Evolutionary conservation across 2,113 vertebrate species (phyloP), one percentile per base, ranked within the genome.

Genomic region (Brienomyrus longianalis): DNA sequence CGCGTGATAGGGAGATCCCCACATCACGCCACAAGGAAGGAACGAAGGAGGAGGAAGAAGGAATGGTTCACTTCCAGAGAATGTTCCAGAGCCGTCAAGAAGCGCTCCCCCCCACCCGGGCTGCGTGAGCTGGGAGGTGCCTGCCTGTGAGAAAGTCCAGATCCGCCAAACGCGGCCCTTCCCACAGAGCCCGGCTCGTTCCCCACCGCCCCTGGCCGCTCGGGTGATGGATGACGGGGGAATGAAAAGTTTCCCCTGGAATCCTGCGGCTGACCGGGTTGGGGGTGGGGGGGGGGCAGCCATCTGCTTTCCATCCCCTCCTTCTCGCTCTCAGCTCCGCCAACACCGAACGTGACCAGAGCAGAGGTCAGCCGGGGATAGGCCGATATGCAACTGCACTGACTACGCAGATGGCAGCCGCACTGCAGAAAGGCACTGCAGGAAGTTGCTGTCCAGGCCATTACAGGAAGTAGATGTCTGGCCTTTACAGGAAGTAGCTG

Each of bases 201-300:
- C 48, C 48, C 84, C 48, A 47, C 84, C n/a, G 84, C 84, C 45
- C 43, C 77, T 45, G 77, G 77, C 77, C 77, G 10, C 77, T 45
- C 19, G 43, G 43, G 48, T 56, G 85, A 56, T 56, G 85, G 85
- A 56, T 87, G 85, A 54, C 5, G 51, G 85, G 83, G 50, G 85
- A 54, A 87, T 87, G 85, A 87, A 87, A 87, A 87, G 50, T 87
- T 87, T 87, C 85, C 85, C 85, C 85, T 21, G 85, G 85, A 87
- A 56, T 56, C 35, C 52, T 43, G 87, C 19, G 17, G 35, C 35
- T 2, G 54, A 43, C 85, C 43, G n/a, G 27, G 50, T 56, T 70
- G 62, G 62, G 62, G 62, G 62, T 27, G 62, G n/a, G 59, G n/a
- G 56, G 56, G 62, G 62, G 10, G n/a, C 27, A 11, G 85, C 85